phyloP scores from a whole-genome alignment of 1,140 invertebrate species.

The Chironomus tepperi region DNA sequence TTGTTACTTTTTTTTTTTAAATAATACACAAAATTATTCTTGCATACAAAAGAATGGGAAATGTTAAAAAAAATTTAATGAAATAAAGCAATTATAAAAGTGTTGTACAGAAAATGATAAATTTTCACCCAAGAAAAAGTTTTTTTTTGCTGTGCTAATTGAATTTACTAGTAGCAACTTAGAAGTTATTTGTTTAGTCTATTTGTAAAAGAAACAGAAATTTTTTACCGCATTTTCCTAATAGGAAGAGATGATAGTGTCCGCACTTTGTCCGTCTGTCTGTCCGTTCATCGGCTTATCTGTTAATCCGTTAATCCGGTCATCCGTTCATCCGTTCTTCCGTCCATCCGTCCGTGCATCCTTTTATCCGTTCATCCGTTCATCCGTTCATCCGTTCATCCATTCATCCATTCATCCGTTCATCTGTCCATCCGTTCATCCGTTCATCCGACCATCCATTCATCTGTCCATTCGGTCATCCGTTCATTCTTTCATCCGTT shows the following conservation, averaged over 20 bases:
- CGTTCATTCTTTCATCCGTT: no score
- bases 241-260: no score
- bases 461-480: no score
- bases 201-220: background rate
- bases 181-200: slow-evolving; percentile 13
- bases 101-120: background rate
- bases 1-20: background rate
- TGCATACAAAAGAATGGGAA: background rate
- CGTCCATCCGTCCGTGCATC: no score
- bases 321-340: no score
- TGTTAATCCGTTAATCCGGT: background rate
- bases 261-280: background rate
- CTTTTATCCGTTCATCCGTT: no score
- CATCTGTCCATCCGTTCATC: no score
- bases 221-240: background rate
- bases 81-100: background rate
- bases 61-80: background rate
- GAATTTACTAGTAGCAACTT: slow-evolving; percentile 13
- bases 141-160: background rate
- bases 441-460: no score
- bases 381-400: no score
- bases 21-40: background rate
- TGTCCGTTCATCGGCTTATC: background rate
- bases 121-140: background rate
- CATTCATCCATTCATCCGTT: no score